Base-by-base conservation (phyloP, 2,888 invertebrate genomes). In the Anaspis maculata region DNA sequence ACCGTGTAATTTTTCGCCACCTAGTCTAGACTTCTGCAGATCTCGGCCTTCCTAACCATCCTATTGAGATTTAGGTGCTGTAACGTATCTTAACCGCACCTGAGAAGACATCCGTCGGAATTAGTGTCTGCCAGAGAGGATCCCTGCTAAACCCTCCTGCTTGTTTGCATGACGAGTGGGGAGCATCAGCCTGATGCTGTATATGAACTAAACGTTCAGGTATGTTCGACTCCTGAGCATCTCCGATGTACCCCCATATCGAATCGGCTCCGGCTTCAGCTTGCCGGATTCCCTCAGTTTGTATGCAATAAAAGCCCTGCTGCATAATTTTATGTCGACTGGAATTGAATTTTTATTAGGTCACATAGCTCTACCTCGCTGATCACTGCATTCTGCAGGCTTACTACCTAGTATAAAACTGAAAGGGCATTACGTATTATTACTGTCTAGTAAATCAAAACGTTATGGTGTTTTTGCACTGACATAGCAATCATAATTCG, bases 281-380 rank as follows among this genome's bases (percentile, higher is more conserved):
- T 19, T 19, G 9, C 6, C 9, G 21, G 9, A 7, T 19, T 19
- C 9, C 9, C 9, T 19, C 9, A 22, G 22, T 28, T 26, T 26
- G 15, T 9, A 9, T 6, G 19, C 19, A 9, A 19, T 19, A 19
- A 19, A 19, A 19, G 19, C 19, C 9, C 19, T 6, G 19, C 19
- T 19, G 19, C 19, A 19, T 32, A 32, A 26, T 32, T 32, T 32
- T 32, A 25, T 31, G 27, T 30, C 28, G 38, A 31, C 38, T 25
- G 28, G 27, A 34, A 38, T 34, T 34, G 38, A 38, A 38, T 38
- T 38, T 38, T 34, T 38, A 38, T 38, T 38, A 30, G 34, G 25
- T 30, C 34, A 25, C 36, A 35, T 31, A 31, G 36, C 31, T 19
- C 9, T 27, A 27, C 33, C 33, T 33, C 33, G 13, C 27, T 36